Conservation (phyloP, 2,888 invertebrate species). For the Drosophila falleni region DNA sequence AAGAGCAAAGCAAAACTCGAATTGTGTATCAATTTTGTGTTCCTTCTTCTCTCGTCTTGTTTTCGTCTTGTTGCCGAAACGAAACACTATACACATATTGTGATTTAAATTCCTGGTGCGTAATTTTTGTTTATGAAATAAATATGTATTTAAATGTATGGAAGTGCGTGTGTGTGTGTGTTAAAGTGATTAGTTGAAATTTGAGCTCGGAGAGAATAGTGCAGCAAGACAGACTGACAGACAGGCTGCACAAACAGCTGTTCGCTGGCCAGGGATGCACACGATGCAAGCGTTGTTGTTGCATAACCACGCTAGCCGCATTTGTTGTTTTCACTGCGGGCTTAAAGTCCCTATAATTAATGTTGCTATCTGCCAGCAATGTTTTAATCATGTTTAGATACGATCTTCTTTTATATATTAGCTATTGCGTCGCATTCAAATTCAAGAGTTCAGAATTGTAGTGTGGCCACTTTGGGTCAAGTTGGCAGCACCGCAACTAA, state of each 20-base stretch:
- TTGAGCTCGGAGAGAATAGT: constrained; percentile 43
- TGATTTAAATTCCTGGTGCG: constrained; percentile 60
- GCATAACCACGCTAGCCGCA: constrained; percentile 47
- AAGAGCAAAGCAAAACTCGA: constrained; percentile 47
- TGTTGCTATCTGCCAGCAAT: neutral
- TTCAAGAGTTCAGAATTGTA: constrained; percentile 8
- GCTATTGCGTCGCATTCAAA: constrained; percentile 58
- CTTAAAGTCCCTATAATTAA: neutral
- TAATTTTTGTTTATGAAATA: constrained; percentile 36
- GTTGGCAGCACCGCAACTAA: constrained; percentile 54
- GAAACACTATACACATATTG: constrained; percentile 39
- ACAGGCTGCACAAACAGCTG: constrained; percentile 60
- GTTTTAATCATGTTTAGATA: constrained; percentile 6
- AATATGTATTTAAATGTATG: constrained; percentile 2
- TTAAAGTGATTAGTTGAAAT: constrained; percentile 41
- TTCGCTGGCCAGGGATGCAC: constrained; percentile 53
- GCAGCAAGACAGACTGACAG: constrained; percentile 21
- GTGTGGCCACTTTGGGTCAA: constrained; percentile 20
- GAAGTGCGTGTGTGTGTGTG: constrained; percentile 13
- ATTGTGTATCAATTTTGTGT: constrained; percentile 65
- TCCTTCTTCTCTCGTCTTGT: constrained; percentile 47
- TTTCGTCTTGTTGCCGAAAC: constrained; percentile 39
- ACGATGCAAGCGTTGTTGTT: constrained; percentile 47
- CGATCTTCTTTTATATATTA: neutral
- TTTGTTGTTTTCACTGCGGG: neutral